Percentiles rank a stretch among this genome's conserved stretches.
Conservation (phyloP, 1,140 invertebrate genomes). For the Grapholita molesta region DNA sequence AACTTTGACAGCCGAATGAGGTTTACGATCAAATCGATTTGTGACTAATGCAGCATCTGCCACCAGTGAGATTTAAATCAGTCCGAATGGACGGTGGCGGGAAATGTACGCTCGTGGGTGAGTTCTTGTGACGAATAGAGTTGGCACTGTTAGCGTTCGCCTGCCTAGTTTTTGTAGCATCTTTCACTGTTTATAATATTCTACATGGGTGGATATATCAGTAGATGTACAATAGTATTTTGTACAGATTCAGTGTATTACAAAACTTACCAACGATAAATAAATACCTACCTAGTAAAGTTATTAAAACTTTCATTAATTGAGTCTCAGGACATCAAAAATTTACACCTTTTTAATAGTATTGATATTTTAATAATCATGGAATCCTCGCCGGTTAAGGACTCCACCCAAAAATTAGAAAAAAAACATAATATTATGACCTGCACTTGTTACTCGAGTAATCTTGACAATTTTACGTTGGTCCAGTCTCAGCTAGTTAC, state of each 20-base stretch:
- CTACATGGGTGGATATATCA: not conserved
- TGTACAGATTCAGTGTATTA: too few species aligned
- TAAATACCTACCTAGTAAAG: not conserved
- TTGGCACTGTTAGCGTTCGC: slow-evolving; percentile 7
- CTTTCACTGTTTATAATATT: not conserved
- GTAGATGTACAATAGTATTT: not conserved
- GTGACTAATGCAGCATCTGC: slow-evolving; percentile 12
- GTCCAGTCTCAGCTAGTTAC: not conserved
- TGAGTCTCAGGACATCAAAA: too few species aligned
- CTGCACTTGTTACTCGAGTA: not conserved
- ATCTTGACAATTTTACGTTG: not conserved
- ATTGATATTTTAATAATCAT: not conserved
- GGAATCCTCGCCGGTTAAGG: not conserved
- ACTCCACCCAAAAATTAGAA: not conserved
- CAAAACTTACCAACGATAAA: not conserved
- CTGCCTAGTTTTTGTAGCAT: not conserved
- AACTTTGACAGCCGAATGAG: not conserved
- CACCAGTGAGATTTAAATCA: not conserved
- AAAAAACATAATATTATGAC: not conserved
- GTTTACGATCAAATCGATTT: slow-evolving; percentile 8
- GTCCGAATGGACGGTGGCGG: not conserved
- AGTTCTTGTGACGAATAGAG: not conserved
- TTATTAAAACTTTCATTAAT: too few species aligned
- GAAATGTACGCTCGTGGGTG: not conserved
- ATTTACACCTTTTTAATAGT: too few species aligned